Conservation (phyloP, 2,888 invertebrate species). For the Pandemis cinnamomeana region DNA sequence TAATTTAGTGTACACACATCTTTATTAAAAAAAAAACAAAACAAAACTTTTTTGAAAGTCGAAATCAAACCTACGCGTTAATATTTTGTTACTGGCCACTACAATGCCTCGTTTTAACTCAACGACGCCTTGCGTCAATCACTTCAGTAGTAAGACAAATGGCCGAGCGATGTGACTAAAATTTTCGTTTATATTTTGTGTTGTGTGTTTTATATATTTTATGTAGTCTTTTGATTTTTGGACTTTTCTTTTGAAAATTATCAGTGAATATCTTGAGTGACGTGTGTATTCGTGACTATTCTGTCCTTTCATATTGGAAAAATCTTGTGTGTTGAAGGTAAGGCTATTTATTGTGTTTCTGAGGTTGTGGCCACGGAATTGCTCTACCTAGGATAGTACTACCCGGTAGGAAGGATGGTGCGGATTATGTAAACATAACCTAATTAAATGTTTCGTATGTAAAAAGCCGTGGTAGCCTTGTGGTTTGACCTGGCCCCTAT, state of each 20-base stretch:
- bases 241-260: constrained; percentile 72
- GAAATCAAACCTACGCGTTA: not conserved
- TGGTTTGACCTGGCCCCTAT: no score
- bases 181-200: constrained; percentile 80
- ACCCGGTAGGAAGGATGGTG: no score
- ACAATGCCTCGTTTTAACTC: constrained; percentile 7
- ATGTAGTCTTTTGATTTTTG: constrained; percentile 78
- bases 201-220: constrained; percentile 80
- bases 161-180: constrained; percentile 80
- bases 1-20: no score
- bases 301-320: constrained; percentile 44
- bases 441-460: no score
- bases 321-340: constrained; percentile 29
- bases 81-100: constrained; percentile 8
- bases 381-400: no score
- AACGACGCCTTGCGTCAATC: constrained; percentile 45
- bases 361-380: no score
- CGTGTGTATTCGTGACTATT: constrained; percentile 48
- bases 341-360: not conserved
- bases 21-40: no score
- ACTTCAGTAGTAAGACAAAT: constrained; percentile 68
- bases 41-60: not conserved
- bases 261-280: constrained; percentile 58
- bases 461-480: no score
- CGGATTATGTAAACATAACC: no score